phyloP scores from a whole-genome alignment of 2,888 invertebrate species.

The Linnaemya vulpina region DNA sequence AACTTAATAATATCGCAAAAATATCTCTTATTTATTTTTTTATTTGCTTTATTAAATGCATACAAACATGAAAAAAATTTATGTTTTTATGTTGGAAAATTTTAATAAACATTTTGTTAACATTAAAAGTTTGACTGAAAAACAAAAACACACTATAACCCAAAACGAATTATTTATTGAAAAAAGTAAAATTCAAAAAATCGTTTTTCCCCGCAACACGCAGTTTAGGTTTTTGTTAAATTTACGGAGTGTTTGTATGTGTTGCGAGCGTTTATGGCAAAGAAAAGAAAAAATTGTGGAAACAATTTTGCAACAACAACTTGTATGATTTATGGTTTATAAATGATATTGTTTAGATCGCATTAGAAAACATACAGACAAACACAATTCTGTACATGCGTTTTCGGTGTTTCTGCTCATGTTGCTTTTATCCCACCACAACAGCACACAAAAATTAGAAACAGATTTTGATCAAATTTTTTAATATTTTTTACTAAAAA shows the following conservation, averaged over 20 bases:
- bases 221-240: conserved; percentile 46
- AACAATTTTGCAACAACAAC: conserved; percentile 37
- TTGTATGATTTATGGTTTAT: conserved; percentile 69
- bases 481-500: neutral
- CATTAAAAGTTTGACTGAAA: conserved; percentile 50
- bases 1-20: conserved; percentile 51
- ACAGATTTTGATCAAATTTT: conserved; percentile 19
- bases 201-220: conserved; percentile 35
- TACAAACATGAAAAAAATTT: conserved; percentile 51
- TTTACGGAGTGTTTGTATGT: too few species aligned
- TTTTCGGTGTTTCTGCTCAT: conserved; percentile 20
- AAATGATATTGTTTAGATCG: conserved; percentile 71
- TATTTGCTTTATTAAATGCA: conserved; percentile 2
- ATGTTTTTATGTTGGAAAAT: conserved; percentile 61
- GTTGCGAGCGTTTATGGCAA: conserved; percentile 46
- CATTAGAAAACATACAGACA: conserved; percentile 31
- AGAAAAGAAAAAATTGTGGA: conserved; percentile 35
- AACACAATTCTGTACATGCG: conserved; percentile 24
- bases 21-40: neutral
- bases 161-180: conserved; percentile 18
- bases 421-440: conserved; percentile 44
- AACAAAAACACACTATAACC: neutral
- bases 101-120: conserved; percentile 69
- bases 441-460: conserved; percentile 17
- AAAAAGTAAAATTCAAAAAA: neutral